A percentile compares a stretch with the other conserved stretches of the same genome.
phyloP scores from a whole-genome alignment of 2,888 invertebrate genomes.

The Drosophila multiciliata region DNA sequence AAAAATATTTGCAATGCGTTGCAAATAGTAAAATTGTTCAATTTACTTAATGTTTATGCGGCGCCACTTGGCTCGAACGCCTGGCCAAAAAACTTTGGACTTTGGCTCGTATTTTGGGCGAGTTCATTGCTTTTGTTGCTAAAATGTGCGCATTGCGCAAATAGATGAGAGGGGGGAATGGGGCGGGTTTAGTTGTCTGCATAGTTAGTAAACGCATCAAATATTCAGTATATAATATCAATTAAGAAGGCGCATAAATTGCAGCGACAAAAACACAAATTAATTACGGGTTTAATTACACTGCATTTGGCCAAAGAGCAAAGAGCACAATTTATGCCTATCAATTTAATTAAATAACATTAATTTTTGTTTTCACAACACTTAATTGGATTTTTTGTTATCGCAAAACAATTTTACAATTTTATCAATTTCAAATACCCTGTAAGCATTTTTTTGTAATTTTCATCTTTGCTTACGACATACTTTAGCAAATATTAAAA shows the following conservation, averaged over 20 bases:
- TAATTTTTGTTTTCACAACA: conserved; percentile 47
- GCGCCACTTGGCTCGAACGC: conserved; percentile 48
- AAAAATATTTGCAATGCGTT: conserved; percentile 67
- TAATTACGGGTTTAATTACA: conserved; percentile 57
- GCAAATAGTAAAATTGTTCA: conserved; percentile 65
- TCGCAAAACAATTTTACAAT: conserved; percentile 37
- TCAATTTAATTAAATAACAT: conserved; percentile 75
- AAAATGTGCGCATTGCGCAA: conserved; percentile 46
- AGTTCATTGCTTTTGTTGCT: conserved; percentile 42
- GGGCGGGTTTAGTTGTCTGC: not conserved
- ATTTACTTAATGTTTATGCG: conserved; percentile 57
- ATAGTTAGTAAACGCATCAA: conserved; percentile 26
- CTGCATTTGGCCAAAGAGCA: conserved; percentile 10
- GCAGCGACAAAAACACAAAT: conserved; percentile 29
- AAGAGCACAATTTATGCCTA: conserved; percentile 56
- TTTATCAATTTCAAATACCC: conserved; percentile 30
- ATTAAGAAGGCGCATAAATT: conserved; percentile 11
- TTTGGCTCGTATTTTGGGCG: conserved; percentile 28
- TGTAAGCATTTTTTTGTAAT: not conserved
- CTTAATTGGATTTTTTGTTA: conserved; percentile 73
- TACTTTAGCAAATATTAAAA: not conserved
- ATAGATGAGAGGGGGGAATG: not conserved
- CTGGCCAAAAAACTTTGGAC: conserved; percentile 19
- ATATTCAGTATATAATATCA: conserved; percentile 26
- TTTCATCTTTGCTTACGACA: too few species aligned